Evolutionary conservation across 2,797 vertebrate genomes (phyloP).

Genomic region (Mus minutoides): DNA sequence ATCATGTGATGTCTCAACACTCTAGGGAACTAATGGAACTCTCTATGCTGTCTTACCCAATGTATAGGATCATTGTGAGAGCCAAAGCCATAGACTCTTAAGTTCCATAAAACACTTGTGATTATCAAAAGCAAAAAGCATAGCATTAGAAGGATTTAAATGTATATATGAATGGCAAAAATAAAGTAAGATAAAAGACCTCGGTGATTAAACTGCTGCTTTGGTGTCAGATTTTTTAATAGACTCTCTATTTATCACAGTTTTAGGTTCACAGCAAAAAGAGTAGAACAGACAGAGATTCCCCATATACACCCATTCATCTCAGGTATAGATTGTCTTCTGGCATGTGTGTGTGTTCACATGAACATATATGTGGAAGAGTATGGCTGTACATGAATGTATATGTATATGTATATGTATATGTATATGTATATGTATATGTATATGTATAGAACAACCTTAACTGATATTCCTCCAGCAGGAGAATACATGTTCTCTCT

Average conservation of each 20-base stretch:
- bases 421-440: no score
- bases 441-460: no score
- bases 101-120: not conserved
- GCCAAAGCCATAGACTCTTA: not conserved
- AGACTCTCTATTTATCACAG: not conserved
- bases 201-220: not conserved
- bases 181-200: not conserved
- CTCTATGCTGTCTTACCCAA: not conserved
- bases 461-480: not conserved
- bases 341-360: not conserved
- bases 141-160: not conserved
- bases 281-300: not conserved
- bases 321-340: not conserved
- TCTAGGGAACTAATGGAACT: not conserved
- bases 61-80: constrained; percentile 9
- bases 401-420: no score
- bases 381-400: no score
- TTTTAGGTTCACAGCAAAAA: not conserved
- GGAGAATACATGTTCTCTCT: not conserved
- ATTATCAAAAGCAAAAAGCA: not conserved
- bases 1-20: not conserved
- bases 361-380: not conserved
- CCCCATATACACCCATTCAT: not conserved
- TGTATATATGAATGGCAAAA: not conserved
- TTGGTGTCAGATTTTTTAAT: not conserved